phyloP scores from a whole-genome alignment of 2,888 invertebrate genomes.

The Tenthredo livida region DNA sequence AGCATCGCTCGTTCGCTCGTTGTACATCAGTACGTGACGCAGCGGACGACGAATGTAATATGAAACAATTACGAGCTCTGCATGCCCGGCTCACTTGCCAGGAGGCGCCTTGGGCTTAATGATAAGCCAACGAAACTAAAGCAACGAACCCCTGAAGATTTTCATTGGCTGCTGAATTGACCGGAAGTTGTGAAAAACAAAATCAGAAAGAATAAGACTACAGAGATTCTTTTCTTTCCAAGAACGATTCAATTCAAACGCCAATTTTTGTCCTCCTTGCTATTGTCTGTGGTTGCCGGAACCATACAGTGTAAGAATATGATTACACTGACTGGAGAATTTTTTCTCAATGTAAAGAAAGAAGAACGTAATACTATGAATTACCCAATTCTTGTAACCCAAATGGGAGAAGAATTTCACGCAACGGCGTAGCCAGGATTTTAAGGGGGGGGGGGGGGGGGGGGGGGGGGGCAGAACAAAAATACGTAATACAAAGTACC shows the following conservation, averaged over 20 bases:
- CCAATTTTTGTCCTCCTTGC: not conserved
- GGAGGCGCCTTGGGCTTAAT: constrained; percentile 44
- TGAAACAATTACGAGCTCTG: constrained; percentile 48
- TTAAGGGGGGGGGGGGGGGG: too few relatives aligned
- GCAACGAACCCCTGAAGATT: not conserved
- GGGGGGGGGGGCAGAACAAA: too few relatives aligned
- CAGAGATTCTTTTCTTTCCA: not conserved
- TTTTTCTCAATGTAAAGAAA: not conserved
- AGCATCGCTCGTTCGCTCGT: constrained; percentile 46
- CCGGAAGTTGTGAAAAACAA: not conserved
- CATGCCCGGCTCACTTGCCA: constrained; percentile 48
- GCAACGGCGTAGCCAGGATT: too few relatives aligned
- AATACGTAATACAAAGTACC: too few relatives aligned
- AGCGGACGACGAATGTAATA: constrained; percentile 48
- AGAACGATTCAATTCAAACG: not conserved
- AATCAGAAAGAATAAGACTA: not conserved
- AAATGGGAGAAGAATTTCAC: too few relatives aligned
- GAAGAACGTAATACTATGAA: not conserved
- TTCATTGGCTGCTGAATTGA: constrained; percentile 34
- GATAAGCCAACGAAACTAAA: constrained; percentile 22
- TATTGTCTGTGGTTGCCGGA: not conserved
- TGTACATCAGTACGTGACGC: constrained; percentile 50
- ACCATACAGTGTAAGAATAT: not conserved
- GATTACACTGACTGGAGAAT: too few relatives aligned
- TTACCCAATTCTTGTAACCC: not conserved